Conservation (phyloP, 2,113 vertebrate genomes). For the Pycnonotus jocosus region DNA sequence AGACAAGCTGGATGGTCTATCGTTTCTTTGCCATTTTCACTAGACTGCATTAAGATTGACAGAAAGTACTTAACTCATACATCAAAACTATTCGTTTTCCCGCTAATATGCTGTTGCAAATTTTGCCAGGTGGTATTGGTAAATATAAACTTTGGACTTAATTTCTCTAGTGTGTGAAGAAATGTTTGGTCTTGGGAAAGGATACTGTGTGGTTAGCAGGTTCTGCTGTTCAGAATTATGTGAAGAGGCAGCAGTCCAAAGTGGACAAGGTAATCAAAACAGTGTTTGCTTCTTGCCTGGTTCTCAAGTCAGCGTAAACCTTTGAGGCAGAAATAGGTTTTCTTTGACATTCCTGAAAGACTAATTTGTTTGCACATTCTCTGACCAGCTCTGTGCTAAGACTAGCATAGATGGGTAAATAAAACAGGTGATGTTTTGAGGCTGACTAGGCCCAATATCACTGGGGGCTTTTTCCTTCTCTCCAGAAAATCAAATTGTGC, state of each 20-base stretch:
- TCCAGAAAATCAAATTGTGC: neutral
- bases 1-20: neutral
- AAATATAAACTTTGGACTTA: neutral
- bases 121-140: neutral
- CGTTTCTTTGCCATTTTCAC: neutral
- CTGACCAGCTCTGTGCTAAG: neutral
- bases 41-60: neutral
- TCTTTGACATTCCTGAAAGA: neutral
- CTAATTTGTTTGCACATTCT: neutral
- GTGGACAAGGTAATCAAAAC: neutral
- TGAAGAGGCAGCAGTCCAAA: neutral
- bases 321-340: neutral
- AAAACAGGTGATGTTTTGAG: neutral
- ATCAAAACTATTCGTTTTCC: neutral
- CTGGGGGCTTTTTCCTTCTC: accelerated
- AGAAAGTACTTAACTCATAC: neutral
- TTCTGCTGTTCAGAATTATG: neutral
- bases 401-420: neutral
- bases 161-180: neutral
- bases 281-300: neutral
- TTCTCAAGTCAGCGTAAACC: neutral
- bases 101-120: neutral
- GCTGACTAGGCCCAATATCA: neutral
- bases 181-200: neutral
- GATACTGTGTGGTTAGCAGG: neutral